These are phyloP conservation scores for Sarcophaga carnaria DNA, from an alignment of 2,888 invertebrate species.

Conservation along the genomic window DNA sequence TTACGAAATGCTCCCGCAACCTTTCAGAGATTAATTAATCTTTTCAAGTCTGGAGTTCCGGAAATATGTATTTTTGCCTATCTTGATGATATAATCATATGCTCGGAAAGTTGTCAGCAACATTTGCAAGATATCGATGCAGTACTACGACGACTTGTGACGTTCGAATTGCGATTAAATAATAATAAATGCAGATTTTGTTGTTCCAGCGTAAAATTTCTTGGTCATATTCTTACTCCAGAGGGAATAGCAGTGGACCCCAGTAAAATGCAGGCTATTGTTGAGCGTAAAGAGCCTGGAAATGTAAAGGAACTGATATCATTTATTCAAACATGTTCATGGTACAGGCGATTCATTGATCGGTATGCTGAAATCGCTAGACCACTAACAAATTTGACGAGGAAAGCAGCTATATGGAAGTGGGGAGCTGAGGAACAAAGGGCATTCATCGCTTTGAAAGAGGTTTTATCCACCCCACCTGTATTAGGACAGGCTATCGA, in stretches of 20 bases:
- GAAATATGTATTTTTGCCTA: conserved; percentile 19
- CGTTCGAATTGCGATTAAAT: conserved; percentile 21
- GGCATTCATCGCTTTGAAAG: not conserved
- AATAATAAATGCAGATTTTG: conserved; percentile 18
- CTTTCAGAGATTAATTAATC: conserved; percentile 39
- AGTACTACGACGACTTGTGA: conserved; percentile 1
- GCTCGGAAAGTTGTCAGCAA: conserved; percentile 16
- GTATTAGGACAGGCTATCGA: no score
- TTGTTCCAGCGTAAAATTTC: conserved; percentile 31
- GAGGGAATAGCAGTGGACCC: conserved; percentile 29
- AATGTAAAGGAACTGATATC: conserved; percentile 40
- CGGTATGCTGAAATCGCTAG: conserved; percentile 40
- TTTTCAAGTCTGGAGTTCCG: conserved; percentile 13
- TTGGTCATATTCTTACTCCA: conserved; percentile 14
- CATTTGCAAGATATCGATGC: not conserved
- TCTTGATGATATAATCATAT: conserved; percentile 33
- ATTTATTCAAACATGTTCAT: conserved; percentile 45
- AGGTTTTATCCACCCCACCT: no score
- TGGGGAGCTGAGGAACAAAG: conserved; percentile 20
- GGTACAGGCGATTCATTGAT: conserved; percentile 44
- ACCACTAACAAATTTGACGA: conserved; percentile 42
- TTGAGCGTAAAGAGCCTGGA: not conserved
- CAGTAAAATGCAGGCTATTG: conserved; percentile 58
- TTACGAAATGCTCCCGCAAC: conserved; percentile 11
- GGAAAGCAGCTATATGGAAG: conserved; percentile 28